phyloP scores from a whole-genome alignment of 2,113 vertebrate genomes.

The Monopterus albus region DNA sequence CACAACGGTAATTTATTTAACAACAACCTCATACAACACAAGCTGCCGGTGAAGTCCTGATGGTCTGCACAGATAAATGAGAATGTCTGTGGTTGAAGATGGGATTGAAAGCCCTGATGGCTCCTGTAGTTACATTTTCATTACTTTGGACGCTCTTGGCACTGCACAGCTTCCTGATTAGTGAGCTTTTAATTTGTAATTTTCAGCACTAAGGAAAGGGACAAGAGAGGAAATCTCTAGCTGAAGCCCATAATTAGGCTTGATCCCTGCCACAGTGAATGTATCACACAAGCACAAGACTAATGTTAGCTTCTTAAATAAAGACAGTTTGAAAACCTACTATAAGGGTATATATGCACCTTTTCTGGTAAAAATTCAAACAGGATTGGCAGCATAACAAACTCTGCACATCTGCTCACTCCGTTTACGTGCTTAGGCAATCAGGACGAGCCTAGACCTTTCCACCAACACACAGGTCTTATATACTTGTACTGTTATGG shows the following conservation, averaged over 20 bases:
- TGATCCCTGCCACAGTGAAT: slow-evolving; percentile 1
- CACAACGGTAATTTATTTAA: slow-evolving; percentile 53
- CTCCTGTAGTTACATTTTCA: slow-evolving; percentile 31
- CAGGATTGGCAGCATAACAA: neutral
- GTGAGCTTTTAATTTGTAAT: slow-evolving; percentile 39
- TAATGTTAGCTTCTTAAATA: neutral
- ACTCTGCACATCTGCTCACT: neutral
- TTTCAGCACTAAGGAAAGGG: slow-evolving; percentile 22
- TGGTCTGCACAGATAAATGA: slow-evolving; percentile 13
- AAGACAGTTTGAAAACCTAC: neutral
- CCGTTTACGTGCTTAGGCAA: neutral
- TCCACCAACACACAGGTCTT: neutral
- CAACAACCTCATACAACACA: slow-evolving; percentile 9
- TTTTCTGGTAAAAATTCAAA: neutral
- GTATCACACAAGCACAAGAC: slow-evolving; percentile 1
- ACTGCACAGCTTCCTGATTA: slow-evolving; percentile 41
- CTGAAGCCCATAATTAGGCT: slow-evolving; percentile 30
- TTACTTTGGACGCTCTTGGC: slow-evolving; percentile 37
- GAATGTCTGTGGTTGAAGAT: slow-evolving; percentile 31
- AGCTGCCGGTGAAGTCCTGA: slow-evolving; percentile 26
- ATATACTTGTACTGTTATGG: neutral
- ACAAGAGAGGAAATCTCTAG: slow-evolving; percentile 19
- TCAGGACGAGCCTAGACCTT: neutral
- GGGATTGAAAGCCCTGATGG: slow-evolving; percentile 22
- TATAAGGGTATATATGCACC: neutral